Conservation (phyloP, 2,113 vertebrate genomes). For the Rhea pennata region DNA sequence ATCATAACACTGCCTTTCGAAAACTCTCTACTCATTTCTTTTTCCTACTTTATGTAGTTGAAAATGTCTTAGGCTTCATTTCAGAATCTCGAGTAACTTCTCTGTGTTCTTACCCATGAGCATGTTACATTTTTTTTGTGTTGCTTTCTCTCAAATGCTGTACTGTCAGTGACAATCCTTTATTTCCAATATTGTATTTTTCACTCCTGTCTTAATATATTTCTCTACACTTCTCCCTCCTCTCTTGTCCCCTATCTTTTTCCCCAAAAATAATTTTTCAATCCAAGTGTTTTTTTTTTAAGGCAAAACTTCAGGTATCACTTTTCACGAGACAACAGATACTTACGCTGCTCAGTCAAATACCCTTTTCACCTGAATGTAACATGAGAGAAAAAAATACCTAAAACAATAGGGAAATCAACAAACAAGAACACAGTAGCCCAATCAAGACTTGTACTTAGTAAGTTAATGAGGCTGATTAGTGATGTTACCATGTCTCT, state of each 20-base stretch:
- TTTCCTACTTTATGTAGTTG: background rate
- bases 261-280: background rate
- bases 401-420: constrained; percentile 35
- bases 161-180: background rate
- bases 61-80: background rate
- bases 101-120: background rate
- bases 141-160: background rate
- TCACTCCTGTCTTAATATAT: background rate
- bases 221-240: background rate
- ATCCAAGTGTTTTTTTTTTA: background rate
- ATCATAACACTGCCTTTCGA: background rate
- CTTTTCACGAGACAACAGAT: background rate
- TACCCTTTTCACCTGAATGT: background rate
- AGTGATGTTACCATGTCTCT: background rate
- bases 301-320: background rate
- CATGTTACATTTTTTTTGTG: background rate
- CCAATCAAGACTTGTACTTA: background rate
- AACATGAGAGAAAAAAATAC: constrained; percentile 6
- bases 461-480: background rate
- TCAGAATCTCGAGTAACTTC: background rate
- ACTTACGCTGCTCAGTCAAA: background rate
- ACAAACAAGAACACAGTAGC: background rate
- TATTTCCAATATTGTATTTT: background rate
- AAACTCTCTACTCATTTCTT: background rate
- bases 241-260: rapidly evolving